phyloP scores from a whole-genome alignment of 2,888 invertebrate species.

The Drosophila histrio region DNA sequence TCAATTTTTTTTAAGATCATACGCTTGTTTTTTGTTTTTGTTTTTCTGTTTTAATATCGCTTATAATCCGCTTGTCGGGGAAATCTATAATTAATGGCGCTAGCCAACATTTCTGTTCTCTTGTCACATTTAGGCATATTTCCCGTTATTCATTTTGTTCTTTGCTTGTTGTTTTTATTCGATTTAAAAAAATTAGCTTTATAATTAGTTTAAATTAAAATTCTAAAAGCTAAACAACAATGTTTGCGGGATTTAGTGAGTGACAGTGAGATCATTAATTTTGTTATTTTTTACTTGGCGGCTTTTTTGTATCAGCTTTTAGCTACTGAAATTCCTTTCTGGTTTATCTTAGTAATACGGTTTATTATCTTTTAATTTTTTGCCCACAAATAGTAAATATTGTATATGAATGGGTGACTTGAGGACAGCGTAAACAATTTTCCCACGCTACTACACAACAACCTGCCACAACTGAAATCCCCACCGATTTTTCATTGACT shows the following conservation, averaged over 20 bases:
- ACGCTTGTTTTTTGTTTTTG: too few relatives aligned
- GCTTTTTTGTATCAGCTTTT: constrained; percentile 26
- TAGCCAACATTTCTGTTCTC: constrained; percentile 42
- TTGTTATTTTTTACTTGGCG: not conserved
- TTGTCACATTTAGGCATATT: constrained; percentile 57
- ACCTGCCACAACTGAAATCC: constrained; percentile 42
- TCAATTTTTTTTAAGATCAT: constrained; percentile 22
- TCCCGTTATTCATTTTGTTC: constrained; percentile 46
- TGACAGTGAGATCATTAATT: constrained; percentile 56
- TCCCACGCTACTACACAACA: constrained; percentile 71
- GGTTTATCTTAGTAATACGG: constrained; percentile 27
- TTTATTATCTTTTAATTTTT: constrained; percentile 31
- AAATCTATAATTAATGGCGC: constrained; percentile 56
- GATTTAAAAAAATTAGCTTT: constrained; percentile 55
- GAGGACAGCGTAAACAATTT: constrained; percentile 61
- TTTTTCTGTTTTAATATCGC: constrained; percentile 36
- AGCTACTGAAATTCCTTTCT: constrained; percentile 37
- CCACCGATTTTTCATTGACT: constrained; percentile 55
- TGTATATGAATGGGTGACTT: constrained; percentile 9
- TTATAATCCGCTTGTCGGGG: constrained; percentile 56
- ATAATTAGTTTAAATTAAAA: constrained; percentile 71
- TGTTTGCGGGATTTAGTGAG: constrained; percentile 36
- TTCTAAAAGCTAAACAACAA: constrained; percentile 31
- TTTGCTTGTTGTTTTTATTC: constrained; percentile 30
- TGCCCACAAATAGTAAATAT: constrained; percentile 15